These are phyloP conservation scores for Struthidea cinerea DNA, from an alignment of 2,113 vertebrate genomes.

Conservation along the genomic window DNA sequence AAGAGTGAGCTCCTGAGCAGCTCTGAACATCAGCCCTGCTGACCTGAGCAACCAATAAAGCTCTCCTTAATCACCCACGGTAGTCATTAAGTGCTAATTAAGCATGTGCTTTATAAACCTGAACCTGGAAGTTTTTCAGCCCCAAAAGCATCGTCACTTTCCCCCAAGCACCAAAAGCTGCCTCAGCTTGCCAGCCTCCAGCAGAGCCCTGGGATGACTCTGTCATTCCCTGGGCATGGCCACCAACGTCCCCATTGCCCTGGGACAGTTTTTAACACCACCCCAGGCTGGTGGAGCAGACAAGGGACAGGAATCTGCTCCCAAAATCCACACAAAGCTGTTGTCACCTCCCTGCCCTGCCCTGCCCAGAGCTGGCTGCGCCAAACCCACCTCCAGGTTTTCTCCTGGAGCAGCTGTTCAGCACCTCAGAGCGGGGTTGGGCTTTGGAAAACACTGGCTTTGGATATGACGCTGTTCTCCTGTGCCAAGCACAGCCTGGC, in stretches of 20 bases:
- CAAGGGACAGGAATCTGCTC: not conserved
- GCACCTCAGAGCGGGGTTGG: not conserved
- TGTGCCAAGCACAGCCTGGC: not conserved
- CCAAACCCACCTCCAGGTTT: not conserved
- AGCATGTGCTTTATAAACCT: not conserved
- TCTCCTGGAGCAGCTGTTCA: not conserved
- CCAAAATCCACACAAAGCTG: not conserved
- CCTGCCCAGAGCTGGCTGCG: not conserved
- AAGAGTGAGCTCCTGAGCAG: not conserved
- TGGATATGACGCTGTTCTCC: fast-evolving
- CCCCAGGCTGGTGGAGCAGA: not conserved
- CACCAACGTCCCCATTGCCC: not conserved
- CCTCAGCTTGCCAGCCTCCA: not conserved
- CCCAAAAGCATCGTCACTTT: not conserved
- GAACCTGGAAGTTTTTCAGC: not conserved
- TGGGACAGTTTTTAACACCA: not conserved
- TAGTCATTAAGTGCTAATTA: not conserved
- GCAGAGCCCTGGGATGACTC: not conserved
- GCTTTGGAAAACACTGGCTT: not conserved
- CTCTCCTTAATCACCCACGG: not conserved
- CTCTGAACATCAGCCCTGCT: not conserved
- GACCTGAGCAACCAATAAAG: not conserved
- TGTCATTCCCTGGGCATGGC: not conserved
- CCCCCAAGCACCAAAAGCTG: not conserved
- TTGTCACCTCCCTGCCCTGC: not conserved